These are phyloP conservation scores for Raja brachyura DNA, from an alignment of 2,113 vertebrate species.

Conservation along the genomic window DNA sequence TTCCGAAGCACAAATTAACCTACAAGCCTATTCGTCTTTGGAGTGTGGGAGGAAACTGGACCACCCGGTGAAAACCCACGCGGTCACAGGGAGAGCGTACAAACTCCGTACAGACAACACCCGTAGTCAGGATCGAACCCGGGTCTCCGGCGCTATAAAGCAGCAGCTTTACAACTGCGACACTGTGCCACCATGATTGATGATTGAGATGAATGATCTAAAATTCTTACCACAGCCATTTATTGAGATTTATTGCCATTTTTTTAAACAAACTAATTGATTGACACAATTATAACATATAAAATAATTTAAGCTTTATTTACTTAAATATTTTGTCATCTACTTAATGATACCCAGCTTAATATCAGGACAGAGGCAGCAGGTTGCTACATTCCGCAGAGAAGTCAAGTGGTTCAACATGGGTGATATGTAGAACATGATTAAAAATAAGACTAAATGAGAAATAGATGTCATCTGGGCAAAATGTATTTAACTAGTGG, in stretches of 20 bases:
- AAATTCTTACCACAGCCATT: neutral
- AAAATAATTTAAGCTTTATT: neutral
- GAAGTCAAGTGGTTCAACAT: neutral
- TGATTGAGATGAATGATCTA: neutral
- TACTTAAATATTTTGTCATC: neutral
- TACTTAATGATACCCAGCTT: neutral
- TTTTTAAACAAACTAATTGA: neutral
- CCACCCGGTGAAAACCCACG: too few species aligned
- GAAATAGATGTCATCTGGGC: neutral
- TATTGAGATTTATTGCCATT: neutral
- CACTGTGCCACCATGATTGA: too few species aligned
- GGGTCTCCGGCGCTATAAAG: too few species aligned
- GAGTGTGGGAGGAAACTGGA: too few species aligned
- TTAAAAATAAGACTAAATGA: constrained; percentile 19
- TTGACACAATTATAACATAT: neutral
- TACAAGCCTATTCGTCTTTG: too few species aligned
- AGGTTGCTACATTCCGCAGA: neutral
- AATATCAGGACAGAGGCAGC: neutral
- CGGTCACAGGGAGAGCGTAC: too few species aligned
- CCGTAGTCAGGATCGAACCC: too few species aligned
- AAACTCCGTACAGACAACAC: too few species aligned
- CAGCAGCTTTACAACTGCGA: too few species aligned
- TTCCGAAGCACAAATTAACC: too few species aligned
- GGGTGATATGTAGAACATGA: neutral
- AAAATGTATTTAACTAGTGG: neutral